Conservation (phyloP, 92 coral and sea anemone genomes). For the Zoanthus gigantus region DNA sequence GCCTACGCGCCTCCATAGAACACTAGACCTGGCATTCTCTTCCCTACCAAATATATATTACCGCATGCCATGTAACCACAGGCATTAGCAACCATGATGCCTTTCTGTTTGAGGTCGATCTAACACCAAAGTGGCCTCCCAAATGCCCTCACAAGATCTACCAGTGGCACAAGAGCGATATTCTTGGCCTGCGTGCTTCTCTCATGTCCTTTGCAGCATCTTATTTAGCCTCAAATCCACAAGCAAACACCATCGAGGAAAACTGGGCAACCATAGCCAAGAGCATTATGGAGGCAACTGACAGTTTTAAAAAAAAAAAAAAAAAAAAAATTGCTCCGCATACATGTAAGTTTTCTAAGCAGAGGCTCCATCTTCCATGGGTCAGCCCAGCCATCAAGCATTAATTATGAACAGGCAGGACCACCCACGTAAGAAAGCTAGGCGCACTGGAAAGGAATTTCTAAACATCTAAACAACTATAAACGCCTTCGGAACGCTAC, state of each 20-base stretch:
- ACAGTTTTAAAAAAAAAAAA: no score
- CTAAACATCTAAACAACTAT: background rate
- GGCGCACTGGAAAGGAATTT: background rate
- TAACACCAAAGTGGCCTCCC: background rate
- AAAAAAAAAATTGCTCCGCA: no score
- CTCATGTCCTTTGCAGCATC: slow-evolving; percentile 40
- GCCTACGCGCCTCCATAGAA: slow-evolving; percentile 57
- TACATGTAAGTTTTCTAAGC: slow-evolving; percentile 47
- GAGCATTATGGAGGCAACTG: slow-evolving; percentile 39
- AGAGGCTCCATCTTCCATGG: slow-evolving; percentile 56
- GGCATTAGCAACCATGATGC: slow-evolving; percentile 50
- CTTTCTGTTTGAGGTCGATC: no score
- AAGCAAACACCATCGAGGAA: slow-evolving; percentile 52
- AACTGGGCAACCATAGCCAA: slow-evolving; percentile 52
- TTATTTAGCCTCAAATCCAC: slow-evolving; percentile 47
- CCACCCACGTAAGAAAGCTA: slow-evolving; percentile 43
- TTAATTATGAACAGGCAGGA: slow-evolving; percentile 55
- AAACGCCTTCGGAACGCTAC: background rate
- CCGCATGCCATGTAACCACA: slow-evolving; percentile 55
- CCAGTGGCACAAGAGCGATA: slow-evolving; percentile 53
- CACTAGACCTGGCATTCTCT: slow-evolving; percentile 58
- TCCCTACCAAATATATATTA: slow-evolving; percentile 48
- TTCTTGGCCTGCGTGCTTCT: slow-evolving; percentile 33
- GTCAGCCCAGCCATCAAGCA: slow-evolving; percentile 58
- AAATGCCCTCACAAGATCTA: slow-evolving; percentile 55